Percentiles rank a stretch among this genome's conserved stretches.
Conservation (phyloP, 2,888 invertebrate genomes). For the Drosophila prostipennis region DNA sequence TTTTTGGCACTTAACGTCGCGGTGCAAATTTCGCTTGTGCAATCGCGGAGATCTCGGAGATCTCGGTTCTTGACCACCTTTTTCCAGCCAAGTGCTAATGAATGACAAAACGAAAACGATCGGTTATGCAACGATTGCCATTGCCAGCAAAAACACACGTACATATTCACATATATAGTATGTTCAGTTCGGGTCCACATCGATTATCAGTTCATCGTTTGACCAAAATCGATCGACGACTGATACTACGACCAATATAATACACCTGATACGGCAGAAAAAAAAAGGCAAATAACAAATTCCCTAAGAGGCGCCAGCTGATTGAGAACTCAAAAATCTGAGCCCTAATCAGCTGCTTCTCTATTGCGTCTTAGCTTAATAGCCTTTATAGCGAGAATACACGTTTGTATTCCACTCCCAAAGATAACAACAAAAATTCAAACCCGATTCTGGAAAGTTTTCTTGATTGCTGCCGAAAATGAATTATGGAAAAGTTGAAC, state of each 20-base stretch:
- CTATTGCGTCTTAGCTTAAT: conserved; percentile 64
- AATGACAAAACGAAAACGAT: conserved; percentile 60
- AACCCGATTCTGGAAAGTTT: conserved; percentile 34
- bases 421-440: neutral
- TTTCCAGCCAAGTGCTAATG: conserved; percentile 63
- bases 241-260: conserved; percentile 20
- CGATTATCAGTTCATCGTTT: conserved; percentile 54
- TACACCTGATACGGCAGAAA: conserved; percentile 41
- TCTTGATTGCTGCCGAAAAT: conserved; percentile 7
- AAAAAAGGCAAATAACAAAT: conserved; percentile 1
- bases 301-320: conserved; percentile 32
- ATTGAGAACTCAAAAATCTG: conserved; percentile 47
- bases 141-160: neutral
- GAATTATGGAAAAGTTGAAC: conserved; percentile 9
- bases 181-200: conserved; percentile 9
- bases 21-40: conserved; percentile 31
- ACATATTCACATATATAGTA: neutral
- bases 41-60: conserved; percentile 4
- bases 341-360: conserved; percentile 61
- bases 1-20: conserved; percentile 26
- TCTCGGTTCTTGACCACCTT: neutral
- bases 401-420: neutral
- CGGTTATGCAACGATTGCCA: conserved; percentile 49
- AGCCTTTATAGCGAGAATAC: conserved; percentile 6
- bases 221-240: conserved; percentile 31